Conservation (phyloP, 2,888 invertebrate species). For the Eristalis intricaria region DNA sequence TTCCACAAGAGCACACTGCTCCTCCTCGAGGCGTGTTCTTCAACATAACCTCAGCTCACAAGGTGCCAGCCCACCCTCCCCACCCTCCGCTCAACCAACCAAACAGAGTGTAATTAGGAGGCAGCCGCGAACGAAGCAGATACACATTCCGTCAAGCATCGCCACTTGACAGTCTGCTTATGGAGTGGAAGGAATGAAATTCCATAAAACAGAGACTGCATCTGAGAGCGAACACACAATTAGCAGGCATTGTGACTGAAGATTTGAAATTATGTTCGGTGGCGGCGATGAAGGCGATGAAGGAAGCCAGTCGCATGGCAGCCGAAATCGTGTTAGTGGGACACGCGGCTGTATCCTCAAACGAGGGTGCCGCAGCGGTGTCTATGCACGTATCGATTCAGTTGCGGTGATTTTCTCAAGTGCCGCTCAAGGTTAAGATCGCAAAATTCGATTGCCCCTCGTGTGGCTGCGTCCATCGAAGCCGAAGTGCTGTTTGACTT, state of each 20-base stretch:
- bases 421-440: constrained; percentile 37
- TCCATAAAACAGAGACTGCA: constrained; percentile 19
- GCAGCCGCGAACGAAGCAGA: constrained; percentile 14
- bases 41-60: constrained; percentile 24
- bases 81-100: background rate
- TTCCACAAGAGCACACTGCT: background rate
- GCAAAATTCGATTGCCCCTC: background rate
- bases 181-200: constrained; percentile 34
- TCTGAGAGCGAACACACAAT: constrained; percentile 50
- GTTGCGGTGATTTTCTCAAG: background rate
- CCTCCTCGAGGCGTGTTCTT: constrained; percentile 3
- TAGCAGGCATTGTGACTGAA: constrained; percentile 63
- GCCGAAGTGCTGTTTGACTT: background rate
- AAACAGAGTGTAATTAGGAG: constrained; percentile 26
- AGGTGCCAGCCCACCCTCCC: background rate
- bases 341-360: background rate
- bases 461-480: background rate
- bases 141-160: constrained; percentile 37
- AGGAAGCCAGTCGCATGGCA: constrained; percentile 11
- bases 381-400: constrained; percentile 20
- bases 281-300: background rate
- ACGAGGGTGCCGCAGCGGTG: background rate
- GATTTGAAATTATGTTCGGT: constrained; percentile 36
- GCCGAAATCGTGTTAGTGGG: constrained; percentile 40
- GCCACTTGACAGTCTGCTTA: constrained; percentile 48